Percentiles rank a stretch among this genome's conserved stretches.
Conservation (phyloP, 2,888 invertebrate genomes). For the Limnephilus marmoratus region DNA sequence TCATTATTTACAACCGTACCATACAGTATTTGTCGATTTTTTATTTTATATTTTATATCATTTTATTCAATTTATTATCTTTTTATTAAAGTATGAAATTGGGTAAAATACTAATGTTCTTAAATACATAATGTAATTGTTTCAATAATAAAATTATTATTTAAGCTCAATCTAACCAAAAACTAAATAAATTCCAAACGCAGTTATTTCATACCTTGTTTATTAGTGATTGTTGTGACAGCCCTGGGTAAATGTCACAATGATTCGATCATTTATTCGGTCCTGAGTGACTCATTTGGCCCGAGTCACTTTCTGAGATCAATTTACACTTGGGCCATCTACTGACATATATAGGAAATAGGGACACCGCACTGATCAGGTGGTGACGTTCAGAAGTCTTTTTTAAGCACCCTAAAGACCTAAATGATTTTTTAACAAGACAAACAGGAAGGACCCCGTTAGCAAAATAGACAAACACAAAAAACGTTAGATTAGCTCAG, state of each 20-base stretch:
- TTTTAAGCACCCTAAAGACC: slow-evolving; percentile 46
- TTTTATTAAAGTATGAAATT: too few relatives aligned
- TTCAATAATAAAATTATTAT: too few relatives aligned
- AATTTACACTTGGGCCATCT: slow-evolving; percentile 43
- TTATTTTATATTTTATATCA: too few relatives aligned
- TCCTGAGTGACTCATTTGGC: slow-evolving; percentile 37
- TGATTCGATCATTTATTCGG: not conserved
- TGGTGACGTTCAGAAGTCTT: slow-evolving; percentile 45
- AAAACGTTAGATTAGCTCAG: slow-evolving; percentile 22
- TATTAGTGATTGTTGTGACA: not conserved
- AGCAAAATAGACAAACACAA: slow-evolving; percentile 57
- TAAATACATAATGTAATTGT: too few relatives aligned
- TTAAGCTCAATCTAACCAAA: too few relatives aligned
- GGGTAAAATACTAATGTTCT: too few relatives aligned
- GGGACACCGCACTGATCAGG: slow-evolving; percentile 43
- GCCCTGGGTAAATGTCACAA: not conserved
- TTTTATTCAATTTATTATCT: too few relatives aligned
- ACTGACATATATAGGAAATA: slow-evolving; percentile 6
- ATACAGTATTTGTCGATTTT: too few relatives aligned
- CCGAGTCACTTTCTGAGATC: slow-evolving; percentile 19
- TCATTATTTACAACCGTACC: too few relatives aligned
- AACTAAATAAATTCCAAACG: too few relatives aligned
- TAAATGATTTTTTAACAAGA: slow-evolving; percentile 63
- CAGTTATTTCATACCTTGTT: too few relatives aligned
- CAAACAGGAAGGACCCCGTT: slow-evolving; percentile 60